Percentiles rank a stretch among this genome's conserved stretches.
Evolutionary conservation across 2,113 vertebrate genomes (phyloP).

Genomic region (Eonycteris spelaea): DNA sequence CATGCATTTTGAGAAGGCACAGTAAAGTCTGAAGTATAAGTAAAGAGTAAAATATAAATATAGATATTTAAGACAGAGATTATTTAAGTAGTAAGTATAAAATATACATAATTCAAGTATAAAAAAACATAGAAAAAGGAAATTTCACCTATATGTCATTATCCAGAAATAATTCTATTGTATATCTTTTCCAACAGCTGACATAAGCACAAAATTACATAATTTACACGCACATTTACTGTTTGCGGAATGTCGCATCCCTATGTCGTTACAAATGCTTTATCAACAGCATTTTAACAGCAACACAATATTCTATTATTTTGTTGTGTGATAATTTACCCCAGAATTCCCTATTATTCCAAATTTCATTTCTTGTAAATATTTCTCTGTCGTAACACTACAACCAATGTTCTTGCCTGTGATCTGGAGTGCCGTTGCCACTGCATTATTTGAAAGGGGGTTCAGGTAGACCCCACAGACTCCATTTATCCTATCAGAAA

Average conservation of each 20-base stretch:
- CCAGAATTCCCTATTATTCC: background rate
- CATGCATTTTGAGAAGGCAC: background rate
- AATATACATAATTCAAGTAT: background rate
- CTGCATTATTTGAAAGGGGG: too few species aligned
- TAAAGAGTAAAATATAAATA: background rate
- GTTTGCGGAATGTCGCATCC: background rate
- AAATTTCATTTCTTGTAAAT: background rate
- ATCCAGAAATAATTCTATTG: background rate
- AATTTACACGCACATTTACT: background rate
- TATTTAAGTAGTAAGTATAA: background rate
- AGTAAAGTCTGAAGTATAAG: background rate
- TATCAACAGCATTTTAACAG: background rate
- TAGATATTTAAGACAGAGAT: background rate
- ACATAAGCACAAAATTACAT: background rate
- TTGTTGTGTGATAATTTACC: background rate
- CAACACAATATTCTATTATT: background rate
- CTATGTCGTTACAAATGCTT: background rate
- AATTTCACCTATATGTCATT: background rate
- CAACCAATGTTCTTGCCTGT: background rate
- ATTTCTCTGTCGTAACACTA: background rate
- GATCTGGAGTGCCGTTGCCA: rapidly evolving
- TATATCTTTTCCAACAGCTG: background rate
- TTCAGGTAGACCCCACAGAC: background rate
- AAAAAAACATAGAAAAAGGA: background rate
- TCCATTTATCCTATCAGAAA: background rate